Conservation (phyloP, 2,888 invertebrate genomes). For the Salticus scenicus region DNA sequence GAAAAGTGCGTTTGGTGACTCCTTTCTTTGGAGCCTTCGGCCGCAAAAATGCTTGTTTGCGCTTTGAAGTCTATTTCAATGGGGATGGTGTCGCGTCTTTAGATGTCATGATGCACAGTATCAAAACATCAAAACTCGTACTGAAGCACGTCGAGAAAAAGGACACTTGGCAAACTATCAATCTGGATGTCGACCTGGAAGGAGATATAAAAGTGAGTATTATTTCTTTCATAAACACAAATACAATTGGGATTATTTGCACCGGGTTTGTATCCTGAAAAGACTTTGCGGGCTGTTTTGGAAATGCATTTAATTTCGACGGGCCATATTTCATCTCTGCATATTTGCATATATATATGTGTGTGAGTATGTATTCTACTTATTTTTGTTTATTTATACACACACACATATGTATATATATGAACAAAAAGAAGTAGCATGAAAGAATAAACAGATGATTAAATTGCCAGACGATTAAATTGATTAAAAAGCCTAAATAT, state of each 20-base stretch:
- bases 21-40: slow-evolving; percentile 50
- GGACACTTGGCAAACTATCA: slow-evolving; percentile 53
- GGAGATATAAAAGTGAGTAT: slow-evolving; percentile 52
- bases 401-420: too few relatives aligned
- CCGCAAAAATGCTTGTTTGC: slow-evolving; percentile 54
- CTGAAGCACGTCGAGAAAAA: slow-evolving; percentile 46
- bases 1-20: slow-evolving; percentile 45
- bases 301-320: not conserved
- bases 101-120: slow-evolving; percentile 45
- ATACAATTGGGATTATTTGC: not conserved
- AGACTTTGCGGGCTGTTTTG: not conserved
- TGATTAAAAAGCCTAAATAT: too few relatives aligned
- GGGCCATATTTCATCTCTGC: not conserved
- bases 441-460: too few relatives aligned
- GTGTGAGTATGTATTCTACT: not conserved
- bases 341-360: not conserved
- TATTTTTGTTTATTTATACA: not conserved
- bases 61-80: slow-evolving; percentile 57
- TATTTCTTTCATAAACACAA: not conserved
- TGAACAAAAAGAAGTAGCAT: too few relatives aligned
- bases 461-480: too few relatives aligned
- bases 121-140: slow-evolving; percentile 28
- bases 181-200: slow-evolving; percentile 30
- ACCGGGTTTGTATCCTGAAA: not conserved
- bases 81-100: slow-evolving; percentile 46